Percentiles rank a stretch among this genome's conserved stretches.
phyloP scores from a whole-genome alignment of 37 sponge, comb jelly and placozoan species.

The Crambe crambe region DNA sequence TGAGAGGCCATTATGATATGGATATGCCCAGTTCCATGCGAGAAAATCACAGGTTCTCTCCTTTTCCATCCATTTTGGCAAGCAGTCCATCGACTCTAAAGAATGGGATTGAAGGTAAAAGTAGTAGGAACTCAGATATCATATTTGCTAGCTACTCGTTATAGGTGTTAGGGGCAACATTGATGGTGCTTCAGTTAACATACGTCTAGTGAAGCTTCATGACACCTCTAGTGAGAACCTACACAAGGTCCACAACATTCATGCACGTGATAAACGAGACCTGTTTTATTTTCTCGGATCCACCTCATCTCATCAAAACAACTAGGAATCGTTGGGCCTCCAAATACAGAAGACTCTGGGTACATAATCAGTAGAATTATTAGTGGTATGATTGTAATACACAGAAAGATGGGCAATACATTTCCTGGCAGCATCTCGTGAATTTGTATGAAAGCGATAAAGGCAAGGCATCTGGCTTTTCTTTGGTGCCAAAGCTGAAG shows the following conservation, averaged over 20 bases:
- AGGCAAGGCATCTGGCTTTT: background rate
- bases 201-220: constrained; percentile 7
- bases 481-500: constrained; percentile 11
- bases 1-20: background rate
- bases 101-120: background rate
- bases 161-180: background rate
- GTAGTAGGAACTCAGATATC: background rate
- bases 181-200: constrained; percentile 11
- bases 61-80: no score
- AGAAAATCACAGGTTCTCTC: constrained; percentile 11
- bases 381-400: background rate
- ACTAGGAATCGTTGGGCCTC: no score
- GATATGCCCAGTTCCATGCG: constrained; percentile 20
- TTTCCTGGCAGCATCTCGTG: background rate
- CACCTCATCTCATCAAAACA: no score
- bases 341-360: no score
- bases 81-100: constrained; percentile 19
- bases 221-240: background rate
- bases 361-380: background rate
- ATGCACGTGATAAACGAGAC: background rate
- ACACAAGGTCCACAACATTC: background rate
- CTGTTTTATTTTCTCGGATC: no score
- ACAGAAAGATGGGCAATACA: background rate
- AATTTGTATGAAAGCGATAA: background rate
- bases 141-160: background rate